Percentiles rank a stretch among this genome's conserved stretches.
These are phyloP conservation scores for Aphidoletes aphidimyza DNA, from an alignment of 2,888 invertebrate species.

Conservation along the genomic window DNA sequence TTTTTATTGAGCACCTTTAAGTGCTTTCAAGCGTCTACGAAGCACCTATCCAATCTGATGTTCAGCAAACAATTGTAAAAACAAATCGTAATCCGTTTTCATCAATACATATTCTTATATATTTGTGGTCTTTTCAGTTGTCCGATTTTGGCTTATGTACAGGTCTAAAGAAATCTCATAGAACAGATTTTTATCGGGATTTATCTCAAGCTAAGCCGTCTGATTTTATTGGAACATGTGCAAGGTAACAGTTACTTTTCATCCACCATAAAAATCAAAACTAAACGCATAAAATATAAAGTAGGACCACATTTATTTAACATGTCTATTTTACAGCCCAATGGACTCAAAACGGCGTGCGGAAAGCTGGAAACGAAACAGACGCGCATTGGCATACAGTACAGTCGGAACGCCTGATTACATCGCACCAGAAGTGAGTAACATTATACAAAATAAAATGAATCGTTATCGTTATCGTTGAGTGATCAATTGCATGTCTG, in stretches of 20 bases:
- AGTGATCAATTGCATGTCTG: background rate
- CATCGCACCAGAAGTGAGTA: conserved; percentile 94
- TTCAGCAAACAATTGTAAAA: too few relatives aligned
- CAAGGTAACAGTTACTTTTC: conserved; percentile 61
- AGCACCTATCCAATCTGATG: too few relatives aligned
- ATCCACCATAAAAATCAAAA: too few relatives aligned
- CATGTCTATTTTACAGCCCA: conserved; percentile 68
- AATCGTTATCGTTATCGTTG: background rate
- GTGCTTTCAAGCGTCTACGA: too few relatives aligned
- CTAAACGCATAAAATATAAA: conserved; percentile 25
- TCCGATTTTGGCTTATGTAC: conserved; percentile 99
- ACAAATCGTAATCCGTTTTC: background rate
- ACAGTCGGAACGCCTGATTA: conserved; percentile 99
- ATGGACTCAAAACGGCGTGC: conserved; percentile 99
- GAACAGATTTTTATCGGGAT: conserved; percentile 98
- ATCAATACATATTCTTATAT: background rate
- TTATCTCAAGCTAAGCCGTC: conserved; percentile 95
- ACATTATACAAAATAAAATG: background rate
- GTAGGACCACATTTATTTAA: conserved; percentile 3
- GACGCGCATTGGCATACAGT: conserved; percentile 93
- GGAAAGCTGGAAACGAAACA: conserved; percentile 98
- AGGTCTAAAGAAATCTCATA: conserved; percentile 97
- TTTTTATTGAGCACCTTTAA: too few relatives aligned
- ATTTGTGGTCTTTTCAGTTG: conserved; percentile 64
- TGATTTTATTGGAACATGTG: conserved; percentile 78